phyloP scores from a whole-genome alignment of 1,140 invertebrate species.

The Megalonaias nervosa region DNA sequence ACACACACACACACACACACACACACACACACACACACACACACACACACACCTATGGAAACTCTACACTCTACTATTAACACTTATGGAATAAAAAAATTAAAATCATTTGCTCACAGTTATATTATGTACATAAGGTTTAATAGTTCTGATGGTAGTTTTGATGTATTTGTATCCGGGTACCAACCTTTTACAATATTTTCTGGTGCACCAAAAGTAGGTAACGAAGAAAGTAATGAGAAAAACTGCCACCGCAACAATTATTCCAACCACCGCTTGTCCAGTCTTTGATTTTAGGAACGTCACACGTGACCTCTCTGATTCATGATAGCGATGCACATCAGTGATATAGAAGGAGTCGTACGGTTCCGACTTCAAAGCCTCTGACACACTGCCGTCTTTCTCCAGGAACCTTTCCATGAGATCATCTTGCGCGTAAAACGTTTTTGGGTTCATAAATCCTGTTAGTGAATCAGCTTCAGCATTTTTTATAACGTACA shows the following conservation, averaged over 20 bases:
- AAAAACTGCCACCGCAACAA: background rate
- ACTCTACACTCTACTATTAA: too few species aligned
- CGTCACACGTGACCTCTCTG: background rate
- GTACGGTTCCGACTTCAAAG: slow-evolving; percentile 21
- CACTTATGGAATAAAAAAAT: too few species aligned
- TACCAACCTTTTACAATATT: too few species aligned
- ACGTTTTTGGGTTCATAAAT: slow-evolving; percentile 15
- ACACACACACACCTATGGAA: too few species aligned
- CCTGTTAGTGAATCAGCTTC: slow-evolving; percentile 3
- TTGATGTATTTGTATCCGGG: too few species aligned
- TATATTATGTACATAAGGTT: too few species aligned
- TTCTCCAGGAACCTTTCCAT: background rate
- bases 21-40: too few species aligned
- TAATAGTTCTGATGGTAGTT: too few species aligned
- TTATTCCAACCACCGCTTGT: slow-evolving; percentile 5
- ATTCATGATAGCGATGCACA: slow-evolving; percentile 5
- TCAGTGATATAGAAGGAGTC: slow-evolving; percentile 18
- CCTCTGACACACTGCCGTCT: slow-evolving; percentile 19
- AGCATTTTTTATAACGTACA: slow-evolving; percentile 19
- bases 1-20: too few species aligned
- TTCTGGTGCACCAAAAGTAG: too few species aligned
- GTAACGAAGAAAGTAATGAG: background rate
- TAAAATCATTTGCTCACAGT: too few species aligned
- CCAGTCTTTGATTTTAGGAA: slow-evolving; percentile 4
- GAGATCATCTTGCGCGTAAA: slow-evolving; percentile 12